A percentile compares a stretch with the other conserved stretches of the same genome.
phyloP scores from a whole-genome alignment of 2,888 invertebrate genomes.

The Limnephilus rhombicus region DNA sequence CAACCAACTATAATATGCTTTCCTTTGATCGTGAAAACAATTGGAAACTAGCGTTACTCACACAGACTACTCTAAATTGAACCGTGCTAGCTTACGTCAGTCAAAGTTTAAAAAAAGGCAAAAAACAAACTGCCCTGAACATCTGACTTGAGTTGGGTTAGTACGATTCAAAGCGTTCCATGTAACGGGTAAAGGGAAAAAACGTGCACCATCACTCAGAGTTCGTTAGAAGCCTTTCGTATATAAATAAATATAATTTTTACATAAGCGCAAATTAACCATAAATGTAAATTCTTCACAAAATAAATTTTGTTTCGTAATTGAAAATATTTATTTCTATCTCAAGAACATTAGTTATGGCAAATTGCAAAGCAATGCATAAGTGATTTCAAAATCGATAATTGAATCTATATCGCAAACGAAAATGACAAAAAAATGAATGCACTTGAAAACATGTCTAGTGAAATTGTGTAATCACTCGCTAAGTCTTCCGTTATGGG shows the following conservation, averaged over 20 bases:
- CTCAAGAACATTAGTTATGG: neutral
- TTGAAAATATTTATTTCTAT: neutral
- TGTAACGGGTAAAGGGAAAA: neutral
- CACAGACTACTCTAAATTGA: neutral
- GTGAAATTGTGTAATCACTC: neutral
- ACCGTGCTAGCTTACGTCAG: neutral
- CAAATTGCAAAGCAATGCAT: neutral
- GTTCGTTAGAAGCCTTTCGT: neutral
- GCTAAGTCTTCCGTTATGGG: neutral
- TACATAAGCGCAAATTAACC: neutral
- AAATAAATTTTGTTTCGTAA: no score
- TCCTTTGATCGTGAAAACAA: neutral
- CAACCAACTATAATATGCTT: slow-evolving; percentile 10
- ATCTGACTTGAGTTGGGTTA: neutral
- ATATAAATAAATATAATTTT: neutral
- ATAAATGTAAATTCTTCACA: neutral
- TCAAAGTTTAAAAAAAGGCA: slow-evolving; percentile 6
- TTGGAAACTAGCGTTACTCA: neutral
- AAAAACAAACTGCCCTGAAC: neutral
- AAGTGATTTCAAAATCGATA: neutral
- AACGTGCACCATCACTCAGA: neutral
- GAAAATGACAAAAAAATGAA: neutral
- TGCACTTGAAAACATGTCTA: neutral
- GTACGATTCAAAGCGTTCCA: neutral
- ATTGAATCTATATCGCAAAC: neutral